phyloP scores from a whole-genome alignment of 2,113 vertebrate species.

The Lophotis ruficrista region DNA sequence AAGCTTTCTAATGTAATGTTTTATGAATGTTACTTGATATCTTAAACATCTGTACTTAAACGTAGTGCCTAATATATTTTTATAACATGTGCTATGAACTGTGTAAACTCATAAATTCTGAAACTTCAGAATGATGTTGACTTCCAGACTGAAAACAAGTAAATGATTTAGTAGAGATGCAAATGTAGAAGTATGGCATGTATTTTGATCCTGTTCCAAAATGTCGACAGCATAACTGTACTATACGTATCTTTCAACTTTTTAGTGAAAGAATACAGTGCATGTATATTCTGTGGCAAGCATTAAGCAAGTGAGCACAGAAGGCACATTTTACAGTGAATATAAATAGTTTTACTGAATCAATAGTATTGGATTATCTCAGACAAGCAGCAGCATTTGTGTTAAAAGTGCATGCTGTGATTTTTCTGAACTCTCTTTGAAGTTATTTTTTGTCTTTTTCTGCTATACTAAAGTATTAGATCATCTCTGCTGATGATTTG shows the following conservation, averaged over 20 bases:
- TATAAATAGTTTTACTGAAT: not conserved
- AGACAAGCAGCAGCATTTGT: not conserved
- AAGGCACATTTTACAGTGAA: not conserved
- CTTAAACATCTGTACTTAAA: not conserved
- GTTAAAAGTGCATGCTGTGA: not conserved
- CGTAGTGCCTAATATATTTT: not conserved
- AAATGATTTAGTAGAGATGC: not conserved
- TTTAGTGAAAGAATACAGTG: not conserved
- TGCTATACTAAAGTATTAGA: not conserved
- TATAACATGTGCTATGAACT: not conserved
- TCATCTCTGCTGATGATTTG: not conserved
- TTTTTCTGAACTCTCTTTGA: not conserved
- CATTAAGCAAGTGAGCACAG: not conserved
- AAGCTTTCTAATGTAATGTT: not conserved
- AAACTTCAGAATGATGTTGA: not conserved
- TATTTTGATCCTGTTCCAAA: not conserved
- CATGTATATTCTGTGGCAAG: not conserved
- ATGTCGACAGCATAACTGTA: not conserved
- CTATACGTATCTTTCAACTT: not conserved
- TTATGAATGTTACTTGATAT: not conserved
- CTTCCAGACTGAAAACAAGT: not conserved
- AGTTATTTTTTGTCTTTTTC: not conserved
- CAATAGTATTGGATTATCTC: not conserved
- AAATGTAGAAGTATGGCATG: not conserved
- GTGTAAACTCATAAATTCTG: not conserved